Conservation (phyloP, 2,797 vertebrate genomes). For the Sebastes minor region DNA sequence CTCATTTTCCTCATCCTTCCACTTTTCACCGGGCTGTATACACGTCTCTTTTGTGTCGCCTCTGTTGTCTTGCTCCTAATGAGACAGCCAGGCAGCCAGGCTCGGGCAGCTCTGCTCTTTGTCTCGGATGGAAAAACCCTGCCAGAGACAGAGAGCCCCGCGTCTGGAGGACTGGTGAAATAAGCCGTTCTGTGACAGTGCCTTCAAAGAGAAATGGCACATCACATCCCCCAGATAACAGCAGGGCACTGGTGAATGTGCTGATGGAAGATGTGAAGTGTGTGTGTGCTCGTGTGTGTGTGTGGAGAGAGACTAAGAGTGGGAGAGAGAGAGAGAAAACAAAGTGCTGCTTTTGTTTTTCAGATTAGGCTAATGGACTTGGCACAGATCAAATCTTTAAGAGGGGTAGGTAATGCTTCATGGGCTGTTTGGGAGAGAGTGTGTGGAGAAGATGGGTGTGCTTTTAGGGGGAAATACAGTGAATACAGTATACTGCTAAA, state of each 20-base stretch:
- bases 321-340: slow-evolving; percentile 34
- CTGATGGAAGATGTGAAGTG: slow-evolving; percentile 65
- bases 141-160: slow-evolving; percentile 59
- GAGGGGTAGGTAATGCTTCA: slow-evolving; percentile 56
- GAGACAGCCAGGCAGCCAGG: slow-evolving; percentile 55
- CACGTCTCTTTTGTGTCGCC: slow-evolving; percentile 43
- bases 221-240: slow-evolving; percentile 74
- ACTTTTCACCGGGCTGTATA: slow-evolving; percentile 29
- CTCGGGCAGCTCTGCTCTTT: slow-evolving; percentile 71
- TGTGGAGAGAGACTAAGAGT: background rate
- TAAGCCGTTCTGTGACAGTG: slow-evolving; percentile 74
- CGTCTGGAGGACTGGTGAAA: slow-evolving; percentile 74
- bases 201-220: slow-evolving; percentile 77
- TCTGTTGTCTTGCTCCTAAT: slow-evolving; percentile 61
- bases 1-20: slow-evolving; percentile 14
- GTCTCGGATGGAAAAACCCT: slow-evolving; percentile 69
- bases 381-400: slow-evolving; percentile 64
- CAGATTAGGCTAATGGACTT: slow-evolving; percentile 79
- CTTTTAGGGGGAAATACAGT: slow-evolving; percentile 22
- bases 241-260: slow-evolving; percentile 68
- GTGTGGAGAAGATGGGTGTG: slow-evolving; percentile 1
- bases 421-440: slow-evolving; percentile 21
- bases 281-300: background rate
- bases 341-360: slow-evolving; percentile 72
- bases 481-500: background rate